Conservation (phyloP, 2,888 invertebrate species). For the Atrina japonica region DNA sequence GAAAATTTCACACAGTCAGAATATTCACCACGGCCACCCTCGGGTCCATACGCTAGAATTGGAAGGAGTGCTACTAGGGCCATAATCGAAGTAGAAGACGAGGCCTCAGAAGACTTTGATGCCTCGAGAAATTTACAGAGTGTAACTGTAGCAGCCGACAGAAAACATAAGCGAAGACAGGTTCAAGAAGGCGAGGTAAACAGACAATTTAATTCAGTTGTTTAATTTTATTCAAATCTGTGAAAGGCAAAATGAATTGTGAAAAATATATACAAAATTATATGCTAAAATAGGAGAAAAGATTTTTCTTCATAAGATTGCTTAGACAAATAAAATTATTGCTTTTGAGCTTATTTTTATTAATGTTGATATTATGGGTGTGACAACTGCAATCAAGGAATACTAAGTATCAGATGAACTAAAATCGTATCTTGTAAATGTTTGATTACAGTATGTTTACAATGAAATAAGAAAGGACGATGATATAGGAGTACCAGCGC, state of each 20-base stretch:
- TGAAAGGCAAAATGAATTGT: not conserved
- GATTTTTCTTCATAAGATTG: not conserved
- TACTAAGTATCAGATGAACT: no score
- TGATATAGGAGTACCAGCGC: conserved; percentile 67
- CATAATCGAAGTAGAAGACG: conserved; percentile 71
- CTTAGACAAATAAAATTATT: no score
- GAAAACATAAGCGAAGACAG: conserved; percentile 54
- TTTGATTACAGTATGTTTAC: not conserved
- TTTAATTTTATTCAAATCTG: not conserved
- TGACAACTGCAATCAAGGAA: no score
- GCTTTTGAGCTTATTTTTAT: no score
- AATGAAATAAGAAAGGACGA: conserved; percentile 8
- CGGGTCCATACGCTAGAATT: conserved; percentile 6
- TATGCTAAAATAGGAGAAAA: not conserved
- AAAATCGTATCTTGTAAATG: no score
- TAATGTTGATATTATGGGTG: no score
- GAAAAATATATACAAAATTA: not conserved
- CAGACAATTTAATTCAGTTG: not conserved
- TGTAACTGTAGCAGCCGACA: conserved; percentile 63
- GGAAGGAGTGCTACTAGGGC: conserved; percentile 45
- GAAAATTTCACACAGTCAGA: conserved; percentile 14
- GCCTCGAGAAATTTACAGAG: conserved; percentile 57
- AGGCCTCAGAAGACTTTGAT: conserved; percentile 56
- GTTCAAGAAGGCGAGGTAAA: conserved; percentile 71
- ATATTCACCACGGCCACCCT: conserved; percentile 30